phyloP scores from a whole-genome alignment of 2,888 invertebrate species.

The Mimachlamys varia region DNA sequence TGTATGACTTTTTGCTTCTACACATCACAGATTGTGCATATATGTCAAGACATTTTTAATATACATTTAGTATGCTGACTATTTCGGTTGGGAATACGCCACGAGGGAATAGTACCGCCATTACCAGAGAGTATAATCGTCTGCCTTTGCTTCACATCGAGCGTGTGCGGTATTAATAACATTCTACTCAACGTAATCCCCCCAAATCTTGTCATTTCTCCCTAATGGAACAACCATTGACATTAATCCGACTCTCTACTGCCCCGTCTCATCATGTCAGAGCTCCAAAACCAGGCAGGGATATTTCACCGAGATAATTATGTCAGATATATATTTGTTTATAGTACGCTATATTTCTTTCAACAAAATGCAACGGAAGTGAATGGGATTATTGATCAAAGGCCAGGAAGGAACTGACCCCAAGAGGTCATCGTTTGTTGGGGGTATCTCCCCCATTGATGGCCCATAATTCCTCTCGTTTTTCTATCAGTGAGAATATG shows the following conservation, averaged over 20 bases:
- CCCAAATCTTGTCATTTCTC: conserved; percentile 33
- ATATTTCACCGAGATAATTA: background rate
- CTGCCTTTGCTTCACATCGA: conserved; percentile 3
- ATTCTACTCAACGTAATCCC: conserved; percentile 30
- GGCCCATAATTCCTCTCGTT: background rate
- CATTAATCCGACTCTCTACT: conserved; percentile 1
- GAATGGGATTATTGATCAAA: background rate
- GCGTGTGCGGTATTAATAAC: conserved; percentile 16
- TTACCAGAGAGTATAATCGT: conserved; percentile 5
- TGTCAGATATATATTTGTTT: conserved; percentile 6
- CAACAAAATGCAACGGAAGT: conserved; percentile 1
- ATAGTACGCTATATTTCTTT: background rate
- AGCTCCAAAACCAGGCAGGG: background rate
- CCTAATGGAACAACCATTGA: conserved; percentile 26
- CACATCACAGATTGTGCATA: conserved; percentile 14
- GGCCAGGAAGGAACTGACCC: background rate
- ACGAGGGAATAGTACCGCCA: background rate
- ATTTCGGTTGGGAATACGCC: conserved; percentile 27
- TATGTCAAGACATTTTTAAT: conserved; percentile 33
- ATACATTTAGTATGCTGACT: conserved; percentile 26
- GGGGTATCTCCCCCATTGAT: conserved; percentile 15
- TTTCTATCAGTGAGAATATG: background rate
- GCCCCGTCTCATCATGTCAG: background rate
- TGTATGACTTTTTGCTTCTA: conserved; percentile 22
- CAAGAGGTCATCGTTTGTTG: background rate